Evolutionary conservation across 2,888 invertebrate genomes (phyloP).

Genomic region (Gymnosoma rotundatum): DNA sequence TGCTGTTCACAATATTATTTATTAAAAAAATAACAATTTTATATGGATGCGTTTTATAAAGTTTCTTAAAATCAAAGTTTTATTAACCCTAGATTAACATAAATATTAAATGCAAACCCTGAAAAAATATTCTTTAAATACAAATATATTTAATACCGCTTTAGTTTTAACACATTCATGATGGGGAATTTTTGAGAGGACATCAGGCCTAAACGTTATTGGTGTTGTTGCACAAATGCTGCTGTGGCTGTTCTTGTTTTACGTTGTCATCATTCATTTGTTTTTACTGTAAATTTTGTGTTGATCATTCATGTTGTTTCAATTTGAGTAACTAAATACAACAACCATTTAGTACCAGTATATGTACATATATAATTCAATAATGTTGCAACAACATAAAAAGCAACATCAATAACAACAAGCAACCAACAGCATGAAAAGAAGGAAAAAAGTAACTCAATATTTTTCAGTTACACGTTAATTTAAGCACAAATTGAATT

Average conservation of each 20-base stretch:
- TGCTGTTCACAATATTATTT: too few relatives aligned
- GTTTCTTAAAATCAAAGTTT: too few relatives aligned
- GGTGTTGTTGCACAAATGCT: slow-evolving; percentile 54
- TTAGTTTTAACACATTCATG: slow-evolving; percentile 54
- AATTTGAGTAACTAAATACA: slow-evolving; percentile 61
- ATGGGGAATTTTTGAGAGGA: slow-evolving; percentile 38
- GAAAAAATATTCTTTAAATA: neutral
- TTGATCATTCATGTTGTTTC: slow-evolving; percentile 36
- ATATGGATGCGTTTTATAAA: too few relatives aligned
- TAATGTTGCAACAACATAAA: slow-evolving; percentile 46
- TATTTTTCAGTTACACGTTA: slow-evolving; percentile 81
- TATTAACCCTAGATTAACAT: neutral
- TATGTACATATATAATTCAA: slow-evolving; percentile 20
- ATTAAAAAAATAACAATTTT: too few relatives aligned
- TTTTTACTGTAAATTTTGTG: neutral
- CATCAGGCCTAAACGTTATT: slow-evolving; percentile 48
- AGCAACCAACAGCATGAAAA: slow-evolving; percentile 39
- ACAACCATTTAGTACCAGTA: slow-evolving; percentile 29
- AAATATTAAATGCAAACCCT: slow-evolving; percentile 33
- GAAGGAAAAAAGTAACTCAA: slow-evolving; percentile 75
- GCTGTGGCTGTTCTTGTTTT: slow-evolving; percentile 55
- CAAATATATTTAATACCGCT: slow-evolving; percentile 12
- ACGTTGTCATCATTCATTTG: slow-evolving; percentile 54
- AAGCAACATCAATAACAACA: slow-evolving; percentile 32
- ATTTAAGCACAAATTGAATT: slow-evolving; percentile 83